Base-by-base conservation (phyloP, 2,797 vertebrate species). In the Dromococcyx pavoninus region DNA sequence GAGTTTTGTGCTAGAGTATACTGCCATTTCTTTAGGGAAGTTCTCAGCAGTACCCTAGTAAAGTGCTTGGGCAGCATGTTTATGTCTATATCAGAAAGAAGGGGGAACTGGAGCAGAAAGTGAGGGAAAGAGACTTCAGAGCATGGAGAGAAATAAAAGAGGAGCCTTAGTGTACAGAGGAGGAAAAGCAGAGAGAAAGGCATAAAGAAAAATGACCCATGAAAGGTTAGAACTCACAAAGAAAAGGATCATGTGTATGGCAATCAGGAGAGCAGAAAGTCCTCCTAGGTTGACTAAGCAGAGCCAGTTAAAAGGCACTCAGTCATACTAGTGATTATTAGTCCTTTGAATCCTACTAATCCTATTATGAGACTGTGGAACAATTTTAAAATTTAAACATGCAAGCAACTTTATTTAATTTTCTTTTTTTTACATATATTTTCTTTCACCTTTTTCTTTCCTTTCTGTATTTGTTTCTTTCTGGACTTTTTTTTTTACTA, bases 281-380 rank as follows among this genome's bases (percentile, higher is more conserved):
- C 94, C 71, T 95, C 82, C 87, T 92, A 86, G 93, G 89, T 70
- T 95, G 93, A 91, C 78, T 91, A 95, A 89, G 89, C 94, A 88
- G 62, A 88, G 73, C 25, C 82, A 88, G 82, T 93, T 94, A 89
- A 94, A 94, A 95, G 76, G 58, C 72, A 92, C 83, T 92, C 92
- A 91, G 56, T 93, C 87, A 78, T 86, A 88, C 79, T 50, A 75
- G 85, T 91, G 78, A 88, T 91, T 93, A 90, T 94, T 88, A 79
- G 77, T 81, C 67, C 88, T 96, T 90, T 91, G 88, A 94, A 92
- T 93, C 14, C 53, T 82, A 90, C 93, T 88, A 94, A 94, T 93
- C 88, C 74, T 88, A 84, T 88, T 91, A 83, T 43, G 33, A 91
- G 12, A 13, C 8, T 88, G 37, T 46, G 28, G 64, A 90, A n/a